A percentile compares a stretch with the other conserved stretches of the same genome.
These are phyloP conservation scores for Liodrosophila aerea DNA, from an alignment of 2,888 invertebrate genomes.

Conservation along the genomic window DNA sequence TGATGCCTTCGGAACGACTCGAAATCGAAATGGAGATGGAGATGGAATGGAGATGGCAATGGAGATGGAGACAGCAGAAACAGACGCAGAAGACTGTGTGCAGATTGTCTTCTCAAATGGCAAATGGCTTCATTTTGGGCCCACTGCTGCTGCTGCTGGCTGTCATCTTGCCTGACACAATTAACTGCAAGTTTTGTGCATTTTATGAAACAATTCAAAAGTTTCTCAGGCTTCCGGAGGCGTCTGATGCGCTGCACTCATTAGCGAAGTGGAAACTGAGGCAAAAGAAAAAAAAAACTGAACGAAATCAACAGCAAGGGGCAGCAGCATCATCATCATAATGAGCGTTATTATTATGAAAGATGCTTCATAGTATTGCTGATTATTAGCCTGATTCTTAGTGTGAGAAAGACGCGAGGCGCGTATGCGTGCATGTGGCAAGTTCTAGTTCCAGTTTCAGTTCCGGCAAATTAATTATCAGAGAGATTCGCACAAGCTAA, in stretches of 20 bases:
- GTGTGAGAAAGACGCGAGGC: slow-evolving; percentile 51
- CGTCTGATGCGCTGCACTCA: slow-evolving; percentile 44
- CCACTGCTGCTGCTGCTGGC: slow-evolving; percentile 10
- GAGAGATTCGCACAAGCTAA: background rate
- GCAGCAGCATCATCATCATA: slow-evolving; percentile 38
- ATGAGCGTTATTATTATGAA: slow-evolving; percentile 48
- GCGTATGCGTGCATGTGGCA: background rate
- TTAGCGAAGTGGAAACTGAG: slow-evolving; percentile 44
- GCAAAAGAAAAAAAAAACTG: background rate
- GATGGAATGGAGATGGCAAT: slow-evolving; percentile 13
- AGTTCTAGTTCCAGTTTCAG: slow-evolving; percentile 5
- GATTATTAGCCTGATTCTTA: slow-evolving; percentile 69
- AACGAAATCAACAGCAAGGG: background rate
- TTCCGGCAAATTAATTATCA: slow-evolving; percentile 5
- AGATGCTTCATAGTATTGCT: slow-evolving; percentile 57
- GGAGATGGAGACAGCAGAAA: slow-evolving; percentile 6
- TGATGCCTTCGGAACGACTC: slow-evolving; percentile 43
- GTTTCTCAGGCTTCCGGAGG: slow-evolving; percentile 67
- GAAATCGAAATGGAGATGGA: slow-evolving; percentile 24
- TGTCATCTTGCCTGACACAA: slow-evolving; percentile 67
- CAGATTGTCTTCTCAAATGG: slow-evolving; percentile 30
- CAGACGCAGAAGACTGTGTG: slow-evolving; percentile 20
- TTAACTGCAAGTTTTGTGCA: slow-evolving; percentile 70
- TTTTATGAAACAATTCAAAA: slow-evolving; percentile 76
- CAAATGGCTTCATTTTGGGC: slow-evolving; percentile 66